These are phyloP conservation scores for Thomomys bottae DNA, from an alignment of 2,113 vertebrate genomes.

Conservation along the genomic window DNA sequence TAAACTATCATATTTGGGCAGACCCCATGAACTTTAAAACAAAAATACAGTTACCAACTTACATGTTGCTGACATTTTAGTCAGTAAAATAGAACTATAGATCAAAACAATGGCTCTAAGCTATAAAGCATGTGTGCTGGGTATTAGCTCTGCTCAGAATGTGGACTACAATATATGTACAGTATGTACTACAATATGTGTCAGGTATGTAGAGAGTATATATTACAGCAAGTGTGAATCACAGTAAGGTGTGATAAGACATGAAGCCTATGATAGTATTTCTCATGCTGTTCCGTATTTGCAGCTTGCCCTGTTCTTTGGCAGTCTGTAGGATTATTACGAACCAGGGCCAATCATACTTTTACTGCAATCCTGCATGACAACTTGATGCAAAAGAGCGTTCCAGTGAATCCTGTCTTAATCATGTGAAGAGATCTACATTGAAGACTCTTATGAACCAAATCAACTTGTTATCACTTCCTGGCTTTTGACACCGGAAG, in stretches of 20 bases:
- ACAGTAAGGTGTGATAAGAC: background rate
- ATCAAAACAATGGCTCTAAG: background rate
- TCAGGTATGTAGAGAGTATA: too few relatives aligned
- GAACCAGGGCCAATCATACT: background rate
- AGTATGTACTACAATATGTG: too few relatives aligned
- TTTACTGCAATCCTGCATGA: background rate
- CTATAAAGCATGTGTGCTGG: background rate
- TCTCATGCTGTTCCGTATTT: background rate
- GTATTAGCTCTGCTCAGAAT: background rate
- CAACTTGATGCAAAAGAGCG: background rate
- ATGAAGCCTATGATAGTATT: background rate
- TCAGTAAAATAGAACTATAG: background rate
- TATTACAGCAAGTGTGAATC: too few relatives aligned
- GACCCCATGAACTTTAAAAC: background rate
- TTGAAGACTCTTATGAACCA: background rate
- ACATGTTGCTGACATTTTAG: background rate
- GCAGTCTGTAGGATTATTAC: background rate
- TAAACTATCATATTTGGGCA: background rate
- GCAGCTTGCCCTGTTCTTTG: background rate
- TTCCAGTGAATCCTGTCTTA: background rate
- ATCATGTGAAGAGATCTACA: slow-evolving; percentile 3
- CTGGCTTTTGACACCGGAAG: slow-evolving; percentile 40
- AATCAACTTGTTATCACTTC: slow-evolving; percentile 54
- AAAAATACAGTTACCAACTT: background rate
- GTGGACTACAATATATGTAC: too few relatives aligned